These are phyloP conservation scores for Eubasilissa regina DNA, from an alignment of 1,140 invertebrate genomes.

Conservation along the genomic window DNA sequence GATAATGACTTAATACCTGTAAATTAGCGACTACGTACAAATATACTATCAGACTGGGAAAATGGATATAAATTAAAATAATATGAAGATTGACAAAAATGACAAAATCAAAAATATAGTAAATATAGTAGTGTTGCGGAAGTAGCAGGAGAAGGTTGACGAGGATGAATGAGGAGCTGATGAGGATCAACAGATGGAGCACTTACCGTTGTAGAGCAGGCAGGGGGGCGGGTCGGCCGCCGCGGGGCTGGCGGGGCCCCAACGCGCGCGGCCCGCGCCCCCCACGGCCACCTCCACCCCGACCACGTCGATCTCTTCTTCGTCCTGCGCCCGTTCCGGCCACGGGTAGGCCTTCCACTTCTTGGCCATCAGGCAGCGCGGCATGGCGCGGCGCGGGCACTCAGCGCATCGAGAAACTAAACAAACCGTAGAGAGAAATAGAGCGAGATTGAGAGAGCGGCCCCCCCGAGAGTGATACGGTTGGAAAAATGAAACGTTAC, in stretches of 20 bases:
- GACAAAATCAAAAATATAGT: too few species aligned
- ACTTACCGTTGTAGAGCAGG: slow-evolving; percentile 71
- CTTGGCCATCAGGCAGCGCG: slow-evolving; percentile 91
- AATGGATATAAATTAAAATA: too few species aligned
- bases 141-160: not conserved
- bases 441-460: slow-evolving; percentile 63
- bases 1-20: too few species aligned
- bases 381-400: slow-evolving; percentile 76
- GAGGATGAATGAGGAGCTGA: not conserved
- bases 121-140: too few species aligned
- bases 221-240: slow-evolving; percentile 70
- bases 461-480: slow-evolving; percentile 70
- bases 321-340: slow-evolving; percentile 81
- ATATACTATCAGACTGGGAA: too few species aligned
- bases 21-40: too few species aligned
- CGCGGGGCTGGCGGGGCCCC: slow-evolving; percentile 67
- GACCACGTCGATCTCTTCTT: slow-evolving; percentile 89
- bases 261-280: slow-evolving; percentile 70
- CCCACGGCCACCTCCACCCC: slow-evolving; percentile 68
- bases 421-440: slow-evolving; percentile 64
- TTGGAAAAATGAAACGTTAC: slow-evolving; percentile 64
- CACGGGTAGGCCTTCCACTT: slow-evolving; percentile 91
- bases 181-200: slow-evolving; percentile 53
- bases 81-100: too few species aligned
- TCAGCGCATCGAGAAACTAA: slow-evolving; percentile 66